phyloP scores from a whole-genome alignment of 2,113 vertebrate genomes.

The Psephotus haematonotus region DNA sequence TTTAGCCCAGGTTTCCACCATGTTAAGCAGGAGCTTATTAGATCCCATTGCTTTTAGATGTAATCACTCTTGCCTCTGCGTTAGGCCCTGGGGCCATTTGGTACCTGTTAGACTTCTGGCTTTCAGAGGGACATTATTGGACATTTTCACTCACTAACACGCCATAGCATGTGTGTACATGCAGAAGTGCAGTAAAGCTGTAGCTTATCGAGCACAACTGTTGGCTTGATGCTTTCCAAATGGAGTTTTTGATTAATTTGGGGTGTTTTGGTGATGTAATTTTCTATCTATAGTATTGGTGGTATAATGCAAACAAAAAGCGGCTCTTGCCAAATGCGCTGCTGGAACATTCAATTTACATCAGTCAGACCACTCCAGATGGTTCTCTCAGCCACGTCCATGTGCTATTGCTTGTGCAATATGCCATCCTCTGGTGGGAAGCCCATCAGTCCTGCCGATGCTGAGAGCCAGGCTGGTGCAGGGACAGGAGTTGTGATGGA shows the following conservation, averaged over 20 bases:
- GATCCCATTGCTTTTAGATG: not conserved
- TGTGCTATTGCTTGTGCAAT: not conserved
- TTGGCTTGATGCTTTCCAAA: not conserved
- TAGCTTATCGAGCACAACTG: not conserved
- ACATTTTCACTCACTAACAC: not conserved
- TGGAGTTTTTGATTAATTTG: not conserved
- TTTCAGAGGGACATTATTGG: not conserved
- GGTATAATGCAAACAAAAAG: not conserved
- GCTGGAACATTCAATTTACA: not conserved
- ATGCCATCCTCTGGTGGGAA: not conserved
- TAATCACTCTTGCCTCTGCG: not conserved
- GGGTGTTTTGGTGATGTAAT: not conserved
- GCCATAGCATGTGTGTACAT: accelerated
- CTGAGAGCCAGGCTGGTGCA: not conserved
- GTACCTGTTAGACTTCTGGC: not conserved
- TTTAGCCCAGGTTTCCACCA: not conserved
- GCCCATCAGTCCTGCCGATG: accelerated
- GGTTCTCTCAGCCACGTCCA: accelerated
- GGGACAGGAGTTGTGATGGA: not conserved
- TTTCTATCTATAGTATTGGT: not conserved
- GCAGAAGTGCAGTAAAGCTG: not conserved
- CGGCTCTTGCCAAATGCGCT: accelerated
- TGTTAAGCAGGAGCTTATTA: not conserved
- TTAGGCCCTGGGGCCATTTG: not conserved
- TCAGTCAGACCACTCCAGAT: not conserved